These are phyloP conservation scores for Oscheius sp. DNA, from an alignment of 2,888 invertebrate genomes.

Conservation along the genomic window DNA sequence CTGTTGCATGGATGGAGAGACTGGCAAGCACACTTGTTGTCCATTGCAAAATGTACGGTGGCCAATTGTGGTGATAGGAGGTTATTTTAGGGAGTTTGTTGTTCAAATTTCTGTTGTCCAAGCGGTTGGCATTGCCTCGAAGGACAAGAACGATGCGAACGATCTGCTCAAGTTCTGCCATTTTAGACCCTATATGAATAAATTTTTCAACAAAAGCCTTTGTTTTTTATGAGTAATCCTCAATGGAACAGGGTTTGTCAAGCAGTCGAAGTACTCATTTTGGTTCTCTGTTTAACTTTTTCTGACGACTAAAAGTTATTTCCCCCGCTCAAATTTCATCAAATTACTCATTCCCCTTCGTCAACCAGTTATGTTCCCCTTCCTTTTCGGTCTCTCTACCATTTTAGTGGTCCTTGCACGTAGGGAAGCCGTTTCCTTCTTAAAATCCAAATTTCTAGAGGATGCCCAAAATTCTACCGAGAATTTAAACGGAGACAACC, in stretches of 20 bases:
- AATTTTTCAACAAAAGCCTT: neutral
- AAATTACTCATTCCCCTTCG: neutral
- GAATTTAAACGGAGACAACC: no score
- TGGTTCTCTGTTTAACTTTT: no score
- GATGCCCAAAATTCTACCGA: no score
- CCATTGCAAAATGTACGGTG: conserved; percentile 47
- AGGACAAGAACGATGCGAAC: conserved; percentile 49
- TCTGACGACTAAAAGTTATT: no score
- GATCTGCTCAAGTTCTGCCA: conserved; percentile 30
- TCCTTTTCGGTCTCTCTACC: neutral
- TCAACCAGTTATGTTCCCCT: neutral
- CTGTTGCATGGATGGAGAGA: conserved; percentile 39
- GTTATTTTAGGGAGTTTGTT: conserved; percentile 54
- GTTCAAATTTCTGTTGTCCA: conserved; percentile 51
- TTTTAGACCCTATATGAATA: no score
- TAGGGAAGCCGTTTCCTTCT: neutral
- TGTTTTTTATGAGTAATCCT: no score
- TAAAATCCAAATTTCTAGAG: no score
- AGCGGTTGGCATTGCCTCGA: conserved; percentile 48
- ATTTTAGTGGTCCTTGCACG: neutral
- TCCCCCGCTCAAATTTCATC: neutral
- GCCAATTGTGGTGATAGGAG: no score
- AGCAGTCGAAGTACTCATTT: no score
- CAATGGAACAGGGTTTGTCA: no score
- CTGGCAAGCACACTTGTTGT: conserved; percentile 44